These are phyloP conservation scores for Xylocopa sonorina DNA, from an alignment of 1,140 invertebrate species.

Conservation along the genomic window DNA sequence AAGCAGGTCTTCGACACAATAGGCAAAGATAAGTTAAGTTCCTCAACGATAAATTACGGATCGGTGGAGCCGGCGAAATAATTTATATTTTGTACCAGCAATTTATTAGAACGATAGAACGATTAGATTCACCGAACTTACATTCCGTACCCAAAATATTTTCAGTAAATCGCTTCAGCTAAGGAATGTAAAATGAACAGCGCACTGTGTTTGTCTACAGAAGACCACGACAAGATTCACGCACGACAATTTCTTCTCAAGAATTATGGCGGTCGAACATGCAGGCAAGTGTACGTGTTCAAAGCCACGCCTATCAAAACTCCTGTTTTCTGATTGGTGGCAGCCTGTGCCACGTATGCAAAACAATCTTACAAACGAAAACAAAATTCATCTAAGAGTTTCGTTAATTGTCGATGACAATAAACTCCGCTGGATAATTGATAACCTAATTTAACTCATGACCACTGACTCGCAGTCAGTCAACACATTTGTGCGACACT, in stretches of 20 bases:
- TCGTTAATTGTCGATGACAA: slow-evolving; percentile 38
- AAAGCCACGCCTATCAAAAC: slow-evolving; percentile 74
- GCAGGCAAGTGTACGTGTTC: slow-evolving; percentile 58
- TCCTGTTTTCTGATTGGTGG: slow-evolving; percentile 65
- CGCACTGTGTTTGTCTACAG: slow-evolving; percentile 28
- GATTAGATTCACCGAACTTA: slow-evolving; percentile 1
- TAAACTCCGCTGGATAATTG: slow-evolving; percentile 16
- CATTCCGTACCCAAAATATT: slow-evolving; percentile 41
- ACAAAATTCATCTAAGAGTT: slow-evolving; percentile 24
- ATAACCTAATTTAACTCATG: slow-evolving; percentile 50
- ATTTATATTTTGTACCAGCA: slow-evolving; percentile 29
- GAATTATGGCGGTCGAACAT: slow-evolving; percentile 72
- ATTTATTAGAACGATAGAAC: slow-evolving; percentile 40
- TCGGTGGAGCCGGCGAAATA: slow-evolving; percentile 44
- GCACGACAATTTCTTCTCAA: slow-evolving; percentile 58
- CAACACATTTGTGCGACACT: slow-evolving; percentile 17
- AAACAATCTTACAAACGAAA: slow-evolving; percentile 21
- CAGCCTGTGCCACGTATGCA: slow-evolving; percentile 74
- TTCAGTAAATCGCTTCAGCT: slow-evolving; percentile 28
- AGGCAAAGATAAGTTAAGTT: slow-evolving; percentile 14
- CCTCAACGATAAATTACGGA: slow-evolving; percentile 6
- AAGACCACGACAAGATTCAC: slow-evolving; percentile 55
- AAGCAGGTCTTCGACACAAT: slow-evolving; percentile 52
- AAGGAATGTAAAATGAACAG: slow-evolving; percentile 28
- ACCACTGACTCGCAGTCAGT: slow-evolving; percentile 6